These are phyloP conservation scores for Hydrotaea cyrtoneurina DNA, from an alignment of 2,888 invertebrate genomes.

Conservation along the genomic window DNA sequence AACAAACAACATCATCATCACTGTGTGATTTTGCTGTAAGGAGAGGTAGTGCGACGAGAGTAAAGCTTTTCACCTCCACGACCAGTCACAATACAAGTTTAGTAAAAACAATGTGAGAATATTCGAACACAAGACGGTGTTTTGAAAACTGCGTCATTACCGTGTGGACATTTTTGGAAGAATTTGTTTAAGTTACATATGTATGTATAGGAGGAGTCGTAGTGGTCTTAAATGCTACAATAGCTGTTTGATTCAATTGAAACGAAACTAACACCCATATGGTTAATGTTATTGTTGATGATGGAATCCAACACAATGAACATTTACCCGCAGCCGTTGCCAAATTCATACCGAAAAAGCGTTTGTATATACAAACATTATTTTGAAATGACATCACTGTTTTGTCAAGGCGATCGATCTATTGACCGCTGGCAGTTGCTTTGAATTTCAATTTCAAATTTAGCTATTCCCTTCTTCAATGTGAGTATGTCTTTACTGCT, in stretches of 20 bases:
- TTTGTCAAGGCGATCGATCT: neutral
- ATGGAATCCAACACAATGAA: neutral
- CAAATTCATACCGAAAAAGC: slow-evolving; percentile 33
- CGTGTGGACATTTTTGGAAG: neutral
- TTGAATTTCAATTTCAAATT: slow-evolving; percentile 52
- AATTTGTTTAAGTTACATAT: neutral
- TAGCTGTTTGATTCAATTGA: neutral
- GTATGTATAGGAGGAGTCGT: neutral
- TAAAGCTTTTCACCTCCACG: neutral
- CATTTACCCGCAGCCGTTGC: slow-evolving; percentile 11
- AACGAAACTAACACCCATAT: neutral
- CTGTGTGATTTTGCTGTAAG: neutral
- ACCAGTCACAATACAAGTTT: neutral
- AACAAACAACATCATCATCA: neutral
- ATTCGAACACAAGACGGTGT: slow-evolving; percentile 10
- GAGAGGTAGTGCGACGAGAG: neutral
- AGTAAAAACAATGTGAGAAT: neutral
- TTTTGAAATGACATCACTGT: slow-evolving; percentile 73
- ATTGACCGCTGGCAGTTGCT: neutral
- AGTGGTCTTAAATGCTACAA: neutral
- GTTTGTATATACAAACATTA: slow-evolving; percentile 1
- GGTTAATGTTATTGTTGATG: neutral
- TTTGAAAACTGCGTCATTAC: slow-evolving; percentile 19
- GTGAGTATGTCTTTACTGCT: neutral
- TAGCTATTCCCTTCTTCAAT: neutral